phyloP scores from a whole-genome alignment of 2,888 invertebrate genomes.

The Oasisia sp. region DNA sequence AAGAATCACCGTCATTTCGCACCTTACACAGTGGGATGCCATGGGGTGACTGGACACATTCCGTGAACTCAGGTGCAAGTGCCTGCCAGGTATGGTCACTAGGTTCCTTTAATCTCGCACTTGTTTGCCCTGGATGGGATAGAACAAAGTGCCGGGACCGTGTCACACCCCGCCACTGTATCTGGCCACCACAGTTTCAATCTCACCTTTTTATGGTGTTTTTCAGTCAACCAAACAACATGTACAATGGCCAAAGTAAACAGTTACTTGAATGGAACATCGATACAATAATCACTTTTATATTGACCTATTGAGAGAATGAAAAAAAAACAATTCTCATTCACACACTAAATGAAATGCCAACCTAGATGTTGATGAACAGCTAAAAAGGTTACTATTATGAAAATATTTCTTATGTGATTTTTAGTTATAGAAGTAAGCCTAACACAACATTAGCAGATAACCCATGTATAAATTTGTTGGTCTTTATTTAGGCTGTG shows the following conservation, averaged over 20 bases:
- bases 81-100: not conserved
- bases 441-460: not conserved
- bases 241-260: not conserved
- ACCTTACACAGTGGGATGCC: not conserved
- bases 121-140: not conserved
- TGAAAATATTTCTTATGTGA: not conserved
- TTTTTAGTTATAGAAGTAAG: not conserved
- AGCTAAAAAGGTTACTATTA: not conserved
- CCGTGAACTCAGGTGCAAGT: not conserved
- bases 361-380: not conserved
- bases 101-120: not conserved
- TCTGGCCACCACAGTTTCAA: not conserved
- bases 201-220: not conserved
- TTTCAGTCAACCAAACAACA: not conserved
- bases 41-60: not conserved
- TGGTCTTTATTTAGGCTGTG: not conserved
- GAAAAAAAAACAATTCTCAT: not conserved
- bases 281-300: not conserved
- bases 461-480: not conserved
- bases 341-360: not conserved
- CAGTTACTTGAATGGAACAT: not conserved
- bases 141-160: not conserved
- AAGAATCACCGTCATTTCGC: not conserved
- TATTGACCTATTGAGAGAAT: not conserved
- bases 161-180: not conserved